These are phyloP conservation scores for Bugulina stolonifera DNA, from an alignment of 2,888 invertebrate species.

Conservation along the genomic window DNA sequence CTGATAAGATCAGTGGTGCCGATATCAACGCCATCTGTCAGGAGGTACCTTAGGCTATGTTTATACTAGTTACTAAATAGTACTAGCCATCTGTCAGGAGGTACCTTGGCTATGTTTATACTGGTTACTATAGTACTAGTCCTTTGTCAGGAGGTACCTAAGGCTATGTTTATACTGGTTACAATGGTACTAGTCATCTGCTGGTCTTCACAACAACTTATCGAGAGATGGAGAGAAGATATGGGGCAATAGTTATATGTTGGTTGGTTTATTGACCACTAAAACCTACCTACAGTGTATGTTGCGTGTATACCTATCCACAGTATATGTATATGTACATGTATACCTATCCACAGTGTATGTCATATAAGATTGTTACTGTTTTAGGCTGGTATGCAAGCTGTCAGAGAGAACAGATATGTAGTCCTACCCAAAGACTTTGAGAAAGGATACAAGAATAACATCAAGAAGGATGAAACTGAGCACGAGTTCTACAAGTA, in stretches of 20 bases:
- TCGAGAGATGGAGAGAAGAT: no score
- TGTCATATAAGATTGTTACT: no score
- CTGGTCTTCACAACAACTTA: no score
- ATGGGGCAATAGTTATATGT: no score
- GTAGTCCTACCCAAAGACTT: slow-evolving; percentile 98
- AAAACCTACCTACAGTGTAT: slow-evolving; percentile 15
- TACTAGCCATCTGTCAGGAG: no score
- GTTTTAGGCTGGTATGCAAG: slow-evolving; percentile 91
- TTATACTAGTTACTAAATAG: no score
- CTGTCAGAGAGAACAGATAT: slow-evolving; percentile 96
- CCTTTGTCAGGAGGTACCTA: slow-evolving; percentile 11
- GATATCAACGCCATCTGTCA: slow-evolving; percentile 99
- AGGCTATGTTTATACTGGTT: no score
- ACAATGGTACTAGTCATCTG: no score
- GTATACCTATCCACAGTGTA: no score
- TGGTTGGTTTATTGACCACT: slow-evolving; percentile 25
- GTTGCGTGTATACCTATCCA: no score
- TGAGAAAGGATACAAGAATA: slow-evolving; percentile 99
- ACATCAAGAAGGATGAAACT: slow-evolving; percentile 97
- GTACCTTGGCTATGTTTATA: no score
- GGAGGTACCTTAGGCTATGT: slow-evolving; percentile 60
- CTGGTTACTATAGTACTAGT: slow-evolving; percentile 25
- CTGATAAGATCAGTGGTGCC: slow-evolving; percentile 97
- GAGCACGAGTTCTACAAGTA: slow-evolving; percentile 99
- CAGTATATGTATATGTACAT: no score